phyloP scores from a whole-genome alignment of 2,888 invertebrate species.

The Arenicola marina region DNA sequence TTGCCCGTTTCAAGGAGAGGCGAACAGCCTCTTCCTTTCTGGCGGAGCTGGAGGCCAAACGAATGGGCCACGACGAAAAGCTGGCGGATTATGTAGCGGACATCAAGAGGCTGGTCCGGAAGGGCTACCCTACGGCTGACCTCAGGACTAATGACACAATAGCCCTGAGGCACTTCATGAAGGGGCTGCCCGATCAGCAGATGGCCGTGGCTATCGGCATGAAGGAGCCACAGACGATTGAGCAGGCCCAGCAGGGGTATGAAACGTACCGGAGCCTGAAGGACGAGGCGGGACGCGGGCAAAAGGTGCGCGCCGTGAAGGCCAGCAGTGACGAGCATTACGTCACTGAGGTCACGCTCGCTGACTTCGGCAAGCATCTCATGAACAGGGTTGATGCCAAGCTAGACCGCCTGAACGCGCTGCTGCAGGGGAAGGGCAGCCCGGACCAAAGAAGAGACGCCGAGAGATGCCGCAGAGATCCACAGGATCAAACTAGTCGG shows the following conservation, averaged over 20 bases:
- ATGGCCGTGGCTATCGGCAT: constrained; percentile 22
- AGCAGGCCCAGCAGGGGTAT: constrained; percentile 17
- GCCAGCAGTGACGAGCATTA: not conserved
- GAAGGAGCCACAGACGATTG: constrained; percentile 21
- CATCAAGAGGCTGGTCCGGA: constrained; percentile 12
- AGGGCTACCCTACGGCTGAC: constrained; percentile 13
- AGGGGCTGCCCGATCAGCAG: constrained; percentile 21
- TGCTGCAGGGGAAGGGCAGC: too few relatives aligned
- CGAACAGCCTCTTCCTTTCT: constrained; percentile 25
- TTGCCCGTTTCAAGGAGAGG: constrained; percentile 18
- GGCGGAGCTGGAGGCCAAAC: constrained; percentile 18
- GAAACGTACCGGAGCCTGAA: constrained; percentile 23
- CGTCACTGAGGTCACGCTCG: too few relatives aligned
- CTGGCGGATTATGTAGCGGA: constrained; percentile 24
- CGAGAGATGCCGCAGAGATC: too few relatives aligned
- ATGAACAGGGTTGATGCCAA: not conserved
- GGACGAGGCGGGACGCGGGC: constrained; percentile 8
- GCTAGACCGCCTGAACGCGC: not conserved
- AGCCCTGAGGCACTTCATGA: constrained; percentile 22
- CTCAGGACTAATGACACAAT: constrained; percentile 21
- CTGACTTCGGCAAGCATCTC: too few relatives aligned
- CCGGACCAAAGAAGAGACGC: too few relatives aligned
- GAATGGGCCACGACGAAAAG: constrained; percentile 14
- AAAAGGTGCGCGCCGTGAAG: not conserved
- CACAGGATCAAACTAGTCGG: too few relatives aligned